Evolutionary conservation across 2,888 invertebrate species (phyloP).

Genomic region (Andrena flavipes): DNA sequence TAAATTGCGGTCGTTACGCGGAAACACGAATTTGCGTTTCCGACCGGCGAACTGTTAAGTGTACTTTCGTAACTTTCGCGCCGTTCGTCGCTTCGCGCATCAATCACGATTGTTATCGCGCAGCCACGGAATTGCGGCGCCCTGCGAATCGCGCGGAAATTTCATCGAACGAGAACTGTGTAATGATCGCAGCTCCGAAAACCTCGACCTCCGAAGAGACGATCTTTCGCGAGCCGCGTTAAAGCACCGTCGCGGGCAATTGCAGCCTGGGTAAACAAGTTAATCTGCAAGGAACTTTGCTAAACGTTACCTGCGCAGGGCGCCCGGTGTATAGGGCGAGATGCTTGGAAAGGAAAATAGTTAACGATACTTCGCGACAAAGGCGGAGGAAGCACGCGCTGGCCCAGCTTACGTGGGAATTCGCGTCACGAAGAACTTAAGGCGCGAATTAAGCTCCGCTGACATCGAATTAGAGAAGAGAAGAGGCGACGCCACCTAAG

Average conservation of each 20-base stretch:
- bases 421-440: constrained; percentile 41
- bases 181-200: too few species aligned
- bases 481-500: constrained; percentile 52
- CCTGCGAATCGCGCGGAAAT: background rate
- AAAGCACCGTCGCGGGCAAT: too few species aligned
- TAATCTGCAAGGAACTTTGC: too few species aligned
- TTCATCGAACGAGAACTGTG: too few species aligned
- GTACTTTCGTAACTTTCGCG: constrained; percentile 12
- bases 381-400: background rate
- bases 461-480: constrained; percentile 49
- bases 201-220: too few species aligned
- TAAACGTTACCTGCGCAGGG: too few species aligned
- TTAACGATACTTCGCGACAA: constrained; percentile 13
- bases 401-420: constrained; percentile 10
- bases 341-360: background rate
- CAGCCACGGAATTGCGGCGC: constrained; percentile 8
- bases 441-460: constrained; percentile 41
- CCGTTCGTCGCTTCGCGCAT: constrained; percentile 1
- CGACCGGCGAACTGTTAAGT: constrained; percentile 20
- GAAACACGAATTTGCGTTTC: constrained; percentile 43
- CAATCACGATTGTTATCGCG: constrained; percentile 12
- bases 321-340: too few species aligned
- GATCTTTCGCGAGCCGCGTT: too few species aligned
- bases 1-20: constrained; percentile 25
- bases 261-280: too few species aligned